Conservation (phyloP, 2,113 vertebrate genomes). For the Oreotrochilus melanogaster region DNA sequence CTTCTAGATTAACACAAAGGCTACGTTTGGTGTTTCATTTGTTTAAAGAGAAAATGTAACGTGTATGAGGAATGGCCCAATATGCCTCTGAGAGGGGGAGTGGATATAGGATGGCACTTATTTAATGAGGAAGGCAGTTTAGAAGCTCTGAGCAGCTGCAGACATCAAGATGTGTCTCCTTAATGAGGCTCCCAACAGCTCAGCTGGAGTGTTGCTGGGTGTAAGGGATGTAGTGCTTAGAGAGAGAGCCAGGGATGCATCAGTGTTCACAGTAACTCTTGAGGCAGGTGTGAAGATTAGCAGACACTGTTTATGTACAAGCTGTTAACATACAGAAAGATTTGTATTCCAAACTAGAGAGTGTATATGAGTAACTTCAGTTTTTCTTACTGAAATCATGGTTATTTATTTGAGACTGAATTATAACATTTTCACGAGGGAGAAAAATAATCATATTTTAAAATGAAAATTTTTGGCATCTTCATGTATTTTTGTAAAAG, state of each 20-base stretch:
- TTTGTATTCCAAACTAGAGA: constrained; percentile 34
- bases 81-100: constrained; percentile 41
- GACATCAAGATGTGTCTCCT: constrained; percentile 60
- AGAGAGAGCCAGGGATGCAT: neutral
- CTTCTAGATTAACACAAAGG: constrained; percentile 55
- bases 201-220: neutral
- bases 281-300: constrained; percentile 7
- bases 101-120: constrained; percentile 44
- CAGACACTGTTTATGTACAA: constrained; percentile 32
- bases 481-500: constrained; percentile 59
- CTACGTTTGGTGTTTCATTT: constrained; percentile 48
- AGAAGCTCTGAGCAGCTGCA: constrained; percentile 60
- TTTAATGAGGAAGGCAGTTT: constrained; percentile 41
- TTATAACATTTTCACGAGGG: neutral
- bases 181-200: constrained; percentile 56
- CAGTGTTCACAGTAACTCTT: neutral
- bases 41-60: constrained; percentile 61
- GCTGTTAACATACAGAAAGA: constrained; percentile 24
- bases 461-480: constrained; percentile 8
- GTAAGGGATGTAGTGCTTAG: neutral
- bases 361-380: neutral
- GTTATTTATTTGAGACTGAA: constrained; percentile 24
- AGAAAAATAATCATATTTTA: neutral
- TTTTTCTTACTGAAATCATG: constrained; percentile 38
- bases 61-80: constrained; percentile 24